Percentiles rank a stretch among this genome's conserved stretches.
These are phyloP conservation scores for Periophthalmodon schlosseri DNA, from an alignment of 2,113 vertebrate genomes.

Conservation along the genomic window DNA sequence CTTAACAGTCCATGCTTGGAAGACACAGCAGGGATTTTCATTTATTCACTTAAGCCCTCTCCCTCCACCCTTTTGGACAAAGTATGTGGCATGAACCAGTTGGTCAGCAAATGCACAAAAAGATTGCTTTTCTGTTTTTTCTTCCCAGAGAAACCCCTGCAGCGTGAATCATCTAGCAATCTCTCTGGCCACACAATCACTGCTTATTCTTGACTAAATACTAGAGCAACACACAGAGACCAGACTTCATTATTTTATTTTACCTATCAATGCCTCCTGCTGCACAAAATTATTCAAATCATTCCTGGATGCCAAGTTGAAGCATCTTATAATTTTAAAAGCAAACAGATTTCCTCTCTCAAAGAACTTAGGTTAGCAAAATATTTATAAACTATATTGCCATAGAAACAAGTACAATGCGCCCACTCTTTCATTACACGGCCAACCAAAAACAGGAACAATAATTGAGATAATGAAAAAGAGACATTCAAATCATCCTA, in stretches of 20 bases:
- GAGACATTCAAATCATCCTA: background rate
- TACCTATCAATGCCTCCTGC: background rate
- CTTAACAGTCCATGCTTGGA: constrained; percentile 20
- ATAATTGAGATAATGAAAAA: constrained; percentile 20
- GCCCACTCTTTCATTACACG: constrained; percentile 48
- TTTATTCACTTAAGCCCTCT: constrained; percentile 26
- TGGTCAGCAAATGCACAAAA: constrained; percentile 29
- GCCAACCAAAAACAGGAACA: constrained; percentile 23
- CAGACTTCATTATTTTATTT: constrained; percentile 13
- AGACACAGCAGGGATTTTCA: constrained; percentile 25
- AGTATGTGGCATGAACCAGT: constrained; percentile 22
- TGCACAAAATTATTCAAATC: constrained; percentile 32
- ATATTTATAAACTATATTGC: constrained; percentile 57
- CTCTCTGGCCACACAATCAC: constrained; percentile 35
- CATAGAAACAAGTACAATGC: constrained; percentile 64
- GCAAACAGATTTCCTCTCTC: constrained; percentile 29
- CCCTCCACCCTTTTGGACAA: constrained; percentile 28
- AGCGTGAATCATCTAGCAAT: constrained; percentile 31
- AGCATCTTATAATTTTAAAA: constrained; percentile 32
- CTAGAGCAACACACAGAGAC: background rate
- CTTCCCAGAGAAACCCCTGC: constrained; percentile 29
- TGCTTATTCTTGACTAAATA: constrained; percentile 12
- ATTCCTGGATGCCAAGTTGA: constrained; percentile 9
- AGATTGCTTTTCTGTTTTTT: constrained; percentile 24
- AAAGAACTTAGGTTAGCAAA: constrained; percentile 42